Base-by-base conservation (phyloP, 2,113 vertebrate genomes). In the western clawed frog (Xenopus tropicalis) region DNA sequence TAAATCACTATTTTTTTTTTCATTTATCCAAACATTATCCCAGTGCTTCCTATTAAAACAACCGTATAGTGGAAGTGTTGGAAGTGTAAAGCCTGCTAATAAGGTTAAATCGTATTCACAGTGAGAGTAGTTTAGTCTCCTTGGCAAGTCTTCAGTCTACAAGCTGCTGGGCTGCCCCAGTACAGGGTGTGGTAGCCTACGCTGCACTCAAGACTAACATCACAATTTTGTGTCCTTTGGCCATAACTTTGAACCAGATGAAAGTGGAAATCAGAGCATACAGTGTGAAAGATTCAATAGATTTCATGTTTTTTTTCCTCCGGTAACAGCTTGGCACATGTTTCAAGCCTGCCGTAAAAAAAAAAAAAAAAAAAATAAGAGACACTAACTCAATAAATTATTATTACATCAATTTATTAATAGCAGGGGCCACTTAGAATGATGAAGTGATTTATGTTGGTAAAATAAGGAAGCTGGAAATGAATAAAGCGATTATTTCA, bases 361-460 rank as follows among this genome's bases (percentile, higher is more conserved):
- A 37, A 37, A 9, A 8, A 37, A 37, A 9, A 12, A 19, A 58
- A 17, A 37, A 37, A 37, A 9, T 37, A 37, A 37, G 29, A 58
- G 56, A 58, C 9, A n/a, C 21, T 3, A 22, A 12, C 13, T 20
- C 43, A 14, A 22, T 48, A 66, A 61, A 59, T 74, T 67, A 37
- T 37, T 37, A 74, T 74, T 61, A 67, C 52, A 74, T 68, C 67
- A 67, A 74, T 67, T 67, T 23, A 19, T 29, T 56, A 68, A 61
- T 62, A 61, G 67, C 23, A 14, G 43, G 62, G 44, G 71, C 71
- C 63, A 24, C 48, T 68, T 68, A 67, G 65, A 51, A 58, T 74
- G 64, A 68, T 68, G 68, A 61, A 22, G 56, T 74, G 72, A 68
- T 61, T 75, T 75, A 75, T 62, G 66, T 52, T 69, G 14, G 44